Conservation (phyloP, 2,113 vertebrate genomes). For the Rhinoptilus africanus region DNA sequence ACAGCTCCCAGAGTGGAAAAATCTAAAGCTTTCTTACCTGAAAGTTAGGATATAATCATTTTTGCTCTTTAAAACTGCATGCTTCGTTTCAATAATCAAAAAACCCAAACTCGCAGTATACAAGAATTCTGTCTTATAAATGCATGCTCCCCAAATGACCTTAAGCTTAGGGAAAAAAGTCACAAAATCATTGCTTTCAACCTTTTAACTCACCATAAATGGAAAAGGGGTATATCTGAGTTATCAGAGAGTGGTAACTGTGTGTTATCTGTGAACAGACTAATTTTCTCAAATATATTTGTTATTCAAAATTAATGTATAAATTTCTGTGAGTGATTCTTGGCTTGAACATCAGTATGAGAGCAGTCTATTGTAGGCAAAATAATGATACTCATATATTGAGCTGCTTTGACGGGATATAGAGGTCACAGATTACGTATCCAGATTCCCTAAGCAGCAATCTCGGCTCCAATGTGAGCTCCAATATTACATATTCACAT, state of each 20-base stretch:
- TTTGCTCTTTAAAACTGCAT: background rate
- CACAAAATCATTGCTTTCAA: background rate
- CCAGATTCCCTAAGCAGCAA: background rate
- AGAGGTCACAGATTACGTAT: background rate
- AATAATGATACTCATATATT: conserved; percentile 1
- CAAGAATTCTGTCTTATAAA: background rate
- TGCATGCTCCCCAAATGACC: background rate
- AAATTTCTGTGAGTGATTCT: conserved; percentile 11
- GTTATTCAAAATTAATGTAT: conserved; percentile 29
- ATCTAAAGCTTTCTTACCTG: background rate
- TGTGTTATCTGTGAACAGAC: background rate
- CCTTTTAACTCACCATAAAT: background rate
- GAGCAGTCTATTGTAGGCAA: background rate
- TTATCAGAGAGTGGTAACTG: background rate
- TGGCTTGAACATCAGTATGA: background rate
- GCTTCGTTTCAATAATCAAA: background rate
- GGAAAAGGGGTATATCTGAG: background rate
- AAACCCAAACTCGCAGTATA: background rate
- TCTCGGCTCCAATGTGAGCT: background rate
- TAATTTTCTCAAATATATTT: conserved; percentile 37
- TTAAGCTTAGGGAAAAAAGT: background rate
- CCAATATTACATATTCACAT: conserved; percentile 5
- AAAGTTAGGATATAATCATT: background rate
- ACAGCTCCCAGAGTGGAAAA: background rate
- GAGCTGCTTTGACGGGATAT: background rate